A percentile compares a stretch with the other conserved stretches of the same genome.
These are phyloP conservation scores for Montipora capricornis DNA, from an alignment of 64 coral and sea anemone genomes.

Conservation along the genomic window DNA sequence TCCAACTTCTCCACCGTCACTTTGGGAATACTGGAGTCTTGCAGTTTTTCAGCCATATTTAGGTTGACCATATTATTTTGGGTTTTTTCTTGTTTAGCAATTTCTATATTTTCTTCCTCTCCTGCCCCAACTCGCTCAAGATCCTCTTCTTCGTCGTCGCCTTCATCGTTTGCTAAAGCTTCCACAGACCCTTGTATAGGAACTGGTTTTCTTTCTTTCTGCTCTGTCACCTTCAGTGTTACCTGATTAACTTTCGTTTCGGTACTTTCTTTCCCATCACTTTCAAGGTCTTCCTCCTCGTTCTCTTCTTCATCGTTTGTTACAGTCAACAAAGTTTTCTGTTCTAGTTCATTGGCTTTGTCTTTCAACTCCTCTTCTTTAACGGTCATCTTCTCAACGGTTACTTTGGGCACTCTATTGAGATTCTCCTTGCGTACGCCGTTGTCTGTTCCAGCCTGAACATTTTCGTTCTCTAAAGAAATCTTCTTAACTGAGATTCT, in stretches of 20 bases:
- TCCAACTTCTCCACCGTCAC: background rate
- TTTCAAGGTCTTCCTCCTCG: background rate
- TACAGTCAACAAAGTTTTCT: background rate
- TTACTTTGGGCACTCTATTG: background rate
- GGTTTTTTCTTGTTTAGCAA: background rate
- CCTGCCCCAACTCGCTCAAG: background rate
- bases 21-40: background rate
- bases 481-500: background rate
- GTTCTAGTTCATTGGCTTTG: background rate
- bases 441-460: background rate
- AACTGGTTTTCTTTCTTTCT: background rate
- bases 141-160: conserved; percentile 8
- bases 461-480: background rate
- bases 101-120: background rate
- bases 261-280: background rate
- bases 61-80: background rate
- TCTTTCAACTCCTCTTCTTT: background rate
- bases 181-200: background rate
- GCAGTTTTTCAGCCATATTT: background rate
- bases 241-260: background rate
- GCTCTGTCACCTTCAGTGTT: background rate
- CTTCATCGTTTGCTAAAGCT: background rate
- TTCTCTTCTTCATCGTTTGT: background rate
- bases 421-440: background rate
- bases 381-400: background rate